Conservation (phyloP, 64 coral and sea anemone genomes). For the Pachyseris speciosa region DNA sequence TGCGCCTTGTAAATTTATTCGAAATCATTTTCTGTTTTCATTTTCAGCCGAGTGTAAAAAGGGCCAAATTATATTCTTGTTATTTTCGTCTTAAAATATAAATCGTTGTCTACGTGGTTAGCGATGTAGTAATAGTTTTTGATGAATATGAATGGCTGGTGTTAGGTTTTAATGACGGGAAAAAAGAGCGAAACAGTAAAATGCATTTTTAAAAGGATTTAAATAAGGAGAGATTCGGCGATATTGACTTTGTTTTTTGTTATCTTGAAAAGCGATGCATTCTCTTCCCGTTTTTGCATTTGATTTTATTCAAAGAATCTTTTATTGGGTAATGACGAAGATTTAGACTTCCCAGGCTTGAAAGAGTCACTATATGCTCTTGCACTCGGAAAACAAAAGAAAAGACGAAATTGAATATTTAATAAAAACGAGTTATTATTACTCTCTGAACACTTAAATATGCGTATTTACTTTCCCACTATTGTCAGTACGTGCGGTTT, state of each 20-base stretch:
- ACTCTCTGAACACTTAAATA: conserved; percentile 9
- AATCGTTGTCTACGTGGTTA: not conserved
- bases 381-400: not conserved
- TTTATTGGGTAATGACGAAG: not conserved
- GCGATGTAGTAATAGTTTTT: not conserved
- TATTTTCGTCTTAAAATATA: conserved; percentile 16
- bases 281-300: not conserved
- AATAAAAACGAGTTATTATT: conserved; percentile 11
- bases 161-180: not conserved
- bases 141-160: not conserved
- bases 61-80: not conserved
- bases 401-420: conserved; percentile 31
- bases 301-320: not conserved
- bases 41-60: not conserved
- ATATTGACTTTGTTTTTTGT: not conserved
- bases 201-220: conserved; percentile 40
- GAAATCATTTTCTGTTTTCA: too few species aligned
- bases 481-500: conserved; percentile 16
- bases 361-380: too few species aligned
- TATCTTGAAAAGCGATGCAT: not conserved
- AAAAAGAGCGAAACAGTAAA: not conserved
- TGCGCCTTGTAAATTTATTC: not conserved
- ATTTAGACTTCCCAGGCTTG: too few species aligned
- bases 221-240: not conserved
- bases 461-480: conserved; percentile 1